These are phyloP conservation scores for Cerastis leucographa DNA, from an alignment of 2,888 invertebrate genomes.

Conservation along the genomic window DNA sequence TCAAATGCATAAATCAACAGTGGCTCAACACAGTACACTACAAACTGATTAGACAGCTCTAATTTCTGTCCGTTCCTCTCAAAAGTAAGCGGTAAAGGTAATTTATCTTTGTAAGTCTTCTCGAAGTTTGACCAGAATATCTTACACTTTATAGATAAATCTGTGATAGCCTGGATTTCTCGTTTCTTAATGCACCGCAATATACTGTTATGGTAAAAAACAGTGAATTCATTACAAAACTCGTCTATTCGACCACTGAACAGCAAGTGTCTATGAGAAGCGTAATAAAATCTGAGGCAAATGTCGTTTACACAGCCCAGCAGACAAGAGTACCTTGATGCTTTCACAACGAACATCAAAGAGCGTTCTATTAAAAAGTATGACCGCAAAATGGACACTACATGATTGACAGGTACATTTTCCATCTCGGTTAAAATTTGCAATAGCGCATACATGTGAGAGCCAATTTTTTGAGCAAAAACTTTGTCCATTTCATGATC, in stretches of 20 bases:
- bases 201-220: conserved; percentile 64
- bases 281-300: conserved; percentile 33
- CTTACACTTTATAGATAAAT: conserved; percentile 67
- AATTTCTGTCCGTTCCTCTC: conserved; percentile 70
- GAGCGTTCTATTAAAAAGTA: conserved; percentile 50
- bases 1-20: conserved; percentile 56
- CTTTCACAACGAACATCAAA: conserved; percentile 38
- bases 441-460: conserved; percentile 61
- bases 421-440: conserved; percentile 64
- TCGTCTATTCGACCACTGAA: conserved; percentile 54
- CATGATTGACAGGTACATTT: conserved; percentile 62
- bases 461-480: conserved; percentile 61
- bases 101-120: conserved; percentile 46
- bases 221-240: conserved; percentile 65
- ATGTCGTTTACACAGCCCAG: conserved; percentile 44
- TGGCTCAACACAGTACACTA: conserved; percentile 68
- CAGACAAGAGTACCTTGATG: conserved; percentile 43
- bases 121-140: conserved; percentile 70
- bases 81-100: conserved; percentile 64
- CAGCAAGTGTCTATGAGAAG: conserved; percentile 35
- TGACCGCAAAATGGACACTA: conserved; percentile 59
- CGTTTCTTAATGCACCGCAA: conserved; percentile 62
- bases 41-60: conserved; percentile 70
- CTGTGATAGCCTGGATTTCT: conserved; percentile 62
- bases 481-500: conserved; percentile 63